A percentile compares a stretch with the other conserved stretches of the same genome.
phyloP scores from a whole-genome alignment of 2,888 invertebrate species.

The Hypselothyrea guttata region DNA sequence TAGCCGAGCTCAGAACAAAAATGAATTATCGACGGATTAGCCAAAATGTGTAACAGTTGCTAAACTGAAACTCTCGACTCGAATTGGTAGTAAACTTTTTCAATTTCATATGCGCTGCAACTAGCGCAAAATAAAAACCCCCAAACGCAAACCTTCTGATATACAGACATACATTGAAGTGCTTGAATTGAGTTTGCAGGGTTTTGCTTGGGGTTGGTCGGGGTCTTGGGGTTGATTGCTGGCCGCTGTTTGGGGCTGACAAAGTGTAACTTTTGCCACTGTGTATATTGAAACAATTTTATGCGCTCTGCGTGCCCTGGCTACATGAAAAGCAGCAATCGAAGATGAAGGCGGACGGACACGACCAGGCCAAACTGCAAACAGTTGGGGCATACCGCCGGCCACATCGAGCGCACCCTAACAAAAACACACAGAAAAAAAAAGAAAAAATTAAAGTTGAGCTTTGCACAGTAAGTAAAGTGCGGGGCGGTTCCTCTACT shows the following conservation, averaged over 20 bases:
- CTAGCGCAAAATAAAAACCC: conserved; percentile 34
- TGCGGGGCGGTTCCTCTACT: conserved; percentile 21
- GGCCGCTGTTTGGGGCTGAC: conserved; percentile 9
- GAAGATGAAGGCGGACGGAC: conserved; percentile 60
- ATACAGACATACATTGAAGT: conserved; percentile 44
- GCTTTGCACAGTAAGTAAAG: conserved; percentile 30
- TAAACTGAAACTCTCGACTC: conserved; percentile 21
- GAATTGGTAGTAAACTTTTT: conserved; percentile 61
- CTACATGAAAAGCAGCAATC: conserved; percentile 70
- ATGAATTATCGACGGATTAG: conserved; percentile 45
- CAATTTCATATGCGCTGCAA: conserved; percentile 61
- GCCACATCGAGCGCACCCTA: conserved; percentile 25
- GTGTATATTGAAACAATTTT: conserved; percentile 66
- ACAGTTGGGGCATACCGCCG: conserved; percentile 34
- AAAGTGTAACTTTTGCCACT: conserved; percentile 60
- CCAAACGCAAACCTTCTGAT: conserved; percentile 61
- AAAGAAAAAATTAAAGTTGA: conserved; percentile 21
- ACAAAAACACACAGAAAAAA: background rate
- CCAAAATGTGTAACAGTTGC: conserved; percentile 23
- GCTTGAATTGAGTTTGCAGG: conserved; percentile 14
- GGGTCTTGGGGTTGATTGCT: conserved; percentile 14
- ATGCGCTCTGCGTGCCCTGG: conserved; percentile 73
- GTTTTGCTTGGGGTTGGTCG: background rate
- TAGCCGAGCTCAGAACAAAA: conserved; percentile 52
- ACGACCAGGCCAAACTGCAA: conserved; percentile 25